Conservation (phyloP, 2,888 invertebrate genomes). For the Patella depressa region DNA sequence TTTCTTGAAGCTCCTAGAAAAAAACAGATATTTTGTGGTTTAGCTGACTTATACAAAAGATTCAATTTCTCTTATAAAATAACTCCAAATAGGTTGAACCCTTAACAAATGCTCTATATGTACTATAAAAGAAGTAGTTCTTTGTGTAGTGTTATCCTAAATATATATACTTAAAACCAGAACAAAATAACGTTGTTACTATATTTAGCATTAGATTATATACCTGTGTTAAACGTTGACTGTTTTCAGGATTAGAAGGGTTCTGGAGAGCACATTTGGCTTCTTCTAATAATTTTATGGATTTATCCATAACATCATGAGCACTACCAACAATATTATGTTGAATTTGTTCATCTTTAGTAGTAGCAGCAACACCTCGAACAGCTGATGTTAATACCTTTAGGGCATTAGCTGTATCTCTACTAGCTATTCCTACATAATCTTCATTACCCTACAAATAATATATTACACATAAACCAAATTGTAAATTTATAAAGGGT, state of each 20-base stretch:
- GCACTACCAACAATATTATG: conserved; percentile 75
- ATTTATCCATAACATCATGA: conserved; percentile 85
- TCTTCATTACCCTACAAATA: conserved; percentile 78
- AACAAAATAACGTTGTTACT: too few species aligned
- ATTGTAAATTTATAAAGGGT: not conserved
- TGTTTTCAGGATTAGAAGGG: conserved; percentile 77
- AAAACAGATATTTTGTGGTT: too few species aligned
- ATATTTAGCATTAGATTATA: not conserved
- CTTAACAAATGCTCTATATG: too few species aligned
- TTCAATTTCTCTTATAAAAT: too few species aligned
- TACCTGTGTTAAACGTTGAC: conserved; percentile 79
- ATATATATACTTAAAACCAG: too few species aligned
- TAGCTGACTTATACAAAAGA: too few species aligned
- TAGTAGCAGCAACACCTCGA: conserved; percentile 76
- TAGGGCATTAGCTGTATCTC: conserved; percentile 82
- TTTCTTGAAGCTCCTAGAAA: not conserved
- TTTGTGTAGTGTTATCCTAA: too few species aligned
- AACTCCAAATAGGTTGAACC: too few species aligned
- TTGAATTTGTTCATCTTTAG: conserved; percentile 73
- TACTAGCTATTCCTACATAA: conserved; percentile 85
- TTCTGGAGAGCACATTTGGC: conserved; percentile 83
- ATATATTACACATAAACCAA: not conserved
- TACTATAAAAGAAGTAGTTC: too few species aligned
- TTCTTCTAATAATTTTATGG: conserved; percentile 84
- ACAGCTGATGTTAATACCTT: conserved; percentile 82